phyloP scores from a whole-genome alignment of 2,888 invertebrate species.

The Sarcophaga carnaria region DNA sequence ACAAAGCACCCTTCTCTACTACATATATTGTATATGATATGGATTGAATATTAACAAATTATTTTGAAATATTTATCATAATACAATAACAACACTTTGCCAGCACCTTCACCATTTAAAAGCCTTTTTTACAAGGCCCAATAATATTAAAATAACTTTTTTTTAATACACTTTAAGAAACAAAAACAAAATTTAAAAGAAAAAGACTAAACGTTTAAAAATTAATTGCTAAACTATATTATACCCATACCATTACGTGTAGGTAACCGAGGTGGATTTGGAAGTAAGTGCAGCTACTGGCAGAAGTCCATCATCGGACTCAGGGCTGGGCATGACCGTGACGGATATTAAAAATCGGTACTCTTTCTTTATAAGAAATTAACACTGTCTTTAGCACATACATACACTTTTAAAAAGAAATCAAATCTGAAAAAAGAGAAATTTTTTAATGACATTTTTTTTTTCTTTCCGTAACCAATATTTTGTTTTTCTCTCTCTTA shows the following conservation, averaged over 20 bases:
- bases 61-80: too few relatives aligned
- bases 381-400: background rate
- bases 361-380: slow-evolving; percentile 43
- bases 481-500: slow-evolving; percentile 28
- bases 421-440: background rate
- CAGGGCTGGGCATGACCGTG: slow-evolving; percentile 95
- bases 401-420: slow-evolving; percentile 16
- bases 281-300: slow-evolving; percentile 84
- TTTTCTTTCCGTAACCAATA: slow-evolving; percentile 11
- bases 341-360: slow-evolving; percentile 87
- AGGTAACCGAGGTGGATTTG: slow-evolving; percentile 82
- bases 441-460: slow-evolving; percentile 38
- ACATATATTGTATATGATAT: too few relatives aligned
- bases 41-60: too few relatives aligned
- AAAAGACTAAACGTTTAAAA: background rate
- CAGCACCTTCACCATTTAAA: too few relatives aligned
- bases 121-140: background rate
- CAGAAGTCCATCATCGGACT: slow-evolving; percentile 96
- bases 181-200: background rate
- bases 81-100: too few relatives aligned
- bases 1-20: too few relatives aligned
- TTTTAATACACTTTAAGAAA: background rate
- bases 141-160: background rate
- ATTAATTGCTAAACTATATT: slow-evolving; percentile 26
- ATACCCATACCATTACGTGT: slow-evolving; percentile 70